Conservation (phyloP, 2,113 vertebrate genomes). For the Paraplagusia blochii region DNA sequence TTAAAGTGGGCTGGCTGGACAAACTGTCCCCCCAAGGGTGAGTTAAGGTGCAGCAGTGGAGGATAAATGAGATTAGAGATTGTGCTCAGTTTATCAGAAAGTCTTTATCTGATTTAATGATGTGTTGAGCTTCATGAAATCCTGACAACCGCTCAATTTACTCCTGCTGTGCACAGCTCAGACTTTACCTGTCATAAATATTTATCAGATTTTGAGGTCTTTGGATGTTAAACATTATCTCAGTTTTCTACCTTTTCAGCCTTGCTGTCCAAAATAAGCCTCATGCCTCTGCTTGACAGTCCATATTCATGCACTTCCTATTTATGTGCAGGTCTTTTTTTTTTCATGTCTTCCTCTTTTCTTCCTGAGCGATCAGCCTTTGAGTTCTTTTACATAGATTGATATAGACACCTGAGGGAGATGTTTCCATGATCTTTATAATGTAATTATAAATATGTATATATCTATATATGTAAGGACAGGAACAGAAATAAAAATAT, state of each 20-base stretch:
- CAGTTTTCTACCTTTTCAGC: not conserved
- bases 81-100: not conserved
- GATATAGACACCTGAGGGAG: conserved; percentile 5
- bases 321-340: not conserved
- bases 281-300: not conserved
- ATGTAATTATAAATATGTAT: not conserved
- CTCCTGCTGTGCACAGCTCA: not conserved
- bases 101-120: conserved; percentile 5
- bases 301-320: not conserved
- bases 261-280: not conserved
- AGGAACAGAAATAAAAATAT: conserved; percentile 5
- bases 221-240: not conserved
- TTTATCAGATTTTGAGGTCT: not conserved
- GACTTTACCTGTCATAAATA: not conserved
- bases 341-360: no score
- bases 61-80: not conserved
- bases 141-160: not conserved
- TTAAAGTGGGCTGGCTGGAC: conserved; percentile 91
- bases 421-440: conserved; percentile 15
- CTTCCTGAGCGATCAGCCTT: not conserved
- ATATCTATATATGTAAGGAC: no score
- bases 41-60: not conserved
- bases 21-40: conserved; percentile 95
- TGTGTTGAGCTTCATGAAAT: not conserved
- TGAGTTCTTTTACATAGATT: conserved; percentile 6